These are phyloP conservation scores for Chymomyza caudatula DNA, from an alignment of 2,888 invertebrate species.

Conservation along the genomic window DNA sequence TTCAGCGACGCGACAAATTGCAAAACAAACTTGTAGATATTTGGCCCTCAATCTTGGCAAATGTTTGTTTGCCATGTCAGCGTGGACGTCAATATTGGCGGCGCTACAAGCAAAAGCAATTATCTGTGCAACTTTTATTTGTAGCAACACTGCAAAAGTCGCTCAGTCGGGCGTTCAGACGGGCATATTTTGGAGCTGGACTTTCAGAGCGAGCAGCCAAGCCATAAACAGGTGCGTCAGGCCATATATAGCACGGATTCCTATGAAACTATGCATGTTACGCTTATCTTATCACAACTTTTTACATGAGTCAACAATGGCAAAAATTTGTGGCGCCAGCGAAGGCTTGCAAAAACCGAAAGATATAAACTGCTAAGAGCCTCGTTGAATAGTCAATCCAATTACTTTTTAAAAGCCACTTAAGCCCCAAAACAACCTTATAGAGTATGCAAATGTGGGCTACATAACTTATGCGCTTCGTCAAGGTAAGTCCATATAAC, in stretches of 20 bases:
- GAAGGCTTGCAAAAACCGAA: background rate
- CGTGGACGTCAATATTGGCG: background rate
- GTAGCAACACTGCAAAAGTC: constrained; percentile 53
- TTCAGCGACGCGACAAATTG: constrained; percentile 35
- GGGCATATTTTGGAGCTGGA: background rate
- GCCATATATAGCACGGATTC: constrained; percentile 8
- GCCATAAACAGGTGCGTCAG: constrained; percentile 23
- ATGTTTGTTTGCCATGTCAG: constrained; percentile 11
- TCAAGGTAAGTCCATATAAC: background rate
- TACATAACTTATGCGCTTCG: background rate
- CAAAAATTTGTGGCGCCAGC: background rate
- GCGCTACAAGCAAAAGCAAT: constrained; percentile 60
- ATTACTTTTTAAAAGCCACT: background rate
- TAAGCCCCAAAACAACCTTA: background rate
- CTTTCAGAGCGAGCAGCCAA: constrained; percentile 10
- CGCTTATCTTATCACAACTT: background rate
- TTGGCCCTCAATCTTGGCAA: constrained; percentile 4
- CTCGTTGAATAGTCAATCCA: background rate
- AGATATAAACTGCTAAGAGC: background rate
- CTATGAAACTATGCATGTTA: background rate
- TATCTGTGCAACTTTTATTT: constrained; percentile 53
- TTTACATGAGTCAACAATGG: background rate
- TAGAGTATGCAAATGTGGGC: background rate
- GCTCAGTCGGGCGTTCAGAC: background rate
- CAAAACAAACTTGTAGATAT: constrained; percentile 39